These are phyloP conservation scores for Gymnarchus niloticus DNA, from an alignment of 2,113 vertebrate species.

Conservation along the genomic window DNA sequence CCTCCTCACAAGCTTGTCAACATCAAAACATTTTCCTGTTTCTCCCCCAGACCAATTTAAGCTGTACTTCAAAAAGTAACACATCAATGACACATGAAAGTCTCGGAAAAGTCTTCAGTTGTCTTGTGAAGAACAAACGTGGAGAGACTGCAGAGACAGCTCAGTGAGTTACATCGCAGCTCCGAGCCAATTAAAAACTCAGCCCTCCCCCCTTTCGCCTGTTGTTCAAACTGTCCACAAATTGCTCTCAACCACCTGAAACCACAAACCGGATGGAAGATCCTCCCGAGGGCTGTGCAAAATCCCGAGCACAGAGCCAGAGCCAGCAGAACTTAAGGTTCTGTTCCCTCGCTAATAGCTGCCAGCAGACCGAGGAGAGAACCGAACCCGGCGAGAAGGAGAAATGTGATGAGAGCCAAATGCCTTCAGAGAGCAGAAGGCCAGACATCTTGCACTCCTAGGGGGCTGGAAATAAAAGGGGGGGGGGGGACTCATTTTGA, in stretches of 20 bases:
- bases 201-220: neutral
- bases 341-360: neutral
- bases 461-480: neutral
- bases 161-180: neutral
- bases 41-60: neutral
- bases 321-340: neutral
- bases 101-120: neutral
- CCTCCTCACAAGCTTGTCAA: neutral
- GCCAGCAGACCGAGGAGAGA: neutral
- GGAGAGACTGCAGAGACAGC: neutral
- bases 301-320: neutral
- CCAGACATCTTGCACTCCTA: neutral
- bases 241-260: neutral
- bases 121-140: neutral
- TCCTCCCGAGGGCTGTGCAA: neutral
- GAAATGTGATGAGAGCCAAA: neutral
- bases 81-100: slow-evolving; percentile 2
- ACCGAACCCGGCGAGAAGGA: neutral
- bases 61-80: neutral
- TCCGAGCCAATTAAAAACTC: neutral
- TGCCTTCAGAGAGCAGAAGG: neutral
- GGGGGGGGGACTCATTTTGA: neutral
- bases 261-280: neutral
- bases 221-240: neutral
- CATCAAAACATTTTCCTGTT: neutral